Base-by-base conservation (phyloP, 2,888 invertebrate genomes). In the Caradrina clavipalpis region DNA sequence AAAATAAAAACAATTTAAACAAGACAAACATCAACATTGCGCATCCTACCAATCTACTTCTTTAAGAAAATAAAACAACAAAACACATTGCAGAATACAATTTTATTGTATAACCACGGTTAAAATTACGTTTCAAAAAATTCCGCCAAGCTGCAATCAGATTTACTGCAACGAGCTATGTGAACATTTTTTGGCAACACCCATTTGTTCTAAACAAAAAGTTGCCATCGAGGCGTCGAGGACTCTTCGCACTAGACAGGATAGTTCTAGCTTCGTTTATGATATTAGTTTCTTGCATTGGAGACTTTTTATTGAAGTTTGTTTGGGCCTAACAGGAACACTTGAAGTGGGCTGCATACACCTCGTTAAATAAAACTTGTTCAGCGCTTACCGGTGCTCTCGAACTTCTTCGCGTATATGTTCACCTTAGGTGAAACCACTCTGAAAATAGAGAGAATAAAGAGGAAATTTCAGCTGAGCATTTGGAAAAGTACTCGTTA, bases 151-250 rank as follows among this genome's bases (percentile, higher is more conserved):
- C 72, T 68, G 57, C 86, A 84, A 84, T 84, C 81, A 85, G 81
- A 82, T 84, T 81, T 83, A 76, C 61, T 47, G 63, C 63, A 63
- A 62, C 72, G 67, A 82, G 81, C 84, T 81, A 76, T 76, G 75
- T 74, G 78, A 80, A 78, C 69, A 76, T 81, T 86, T 86, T 86
- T 87, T 87, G 87, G 86, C 85, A 81, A 57, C 73, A 71, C 59
- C 50, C 70, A 47, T 67, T 63, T 51, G 64, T 61, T 71, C 76
- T 78, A 80, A 76, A 75, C 76, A 76, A 82, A 82, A 84, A 81
- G 71, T 78, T 78, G 67, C 5, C 17, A 35, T 31, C 45, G 64
- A 17, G 78, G 72, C 17, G 42, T 31, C 45, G 64, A 17, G 78
- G 72, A 73, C 75, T 71, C 45, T 82, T 64, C 75, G 62, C 81